Evolutionary conservation across 2,797 vertebrate genomes (phyloP).

Genomic region (Ptychadena robeensis): DNA sequence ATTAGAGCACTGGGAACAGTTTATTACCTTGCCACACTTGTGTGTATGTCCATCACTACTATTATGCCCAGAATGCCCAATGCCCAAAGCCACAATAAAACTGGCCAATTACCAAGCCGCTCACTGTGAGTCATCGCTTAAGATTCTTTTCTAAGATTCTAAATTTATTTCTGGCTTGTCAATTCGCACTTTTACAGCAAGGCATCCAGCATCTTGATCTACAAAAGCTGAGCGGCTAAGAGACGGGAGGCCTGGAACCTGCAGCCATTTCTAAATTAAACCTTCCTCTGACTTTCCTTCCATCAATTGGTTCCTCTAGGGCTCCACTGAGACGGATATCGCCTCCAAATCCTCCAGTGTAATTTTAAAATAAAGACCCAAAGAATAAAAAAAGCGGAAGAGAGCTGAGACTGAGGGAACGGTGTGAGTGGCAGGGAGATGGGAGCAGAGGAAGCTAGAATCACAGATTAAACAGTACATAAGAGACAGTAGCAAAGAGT

Average conservation of each 20-base stretch:
- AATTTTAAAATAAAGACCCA: slow-evolving; percentile 34
- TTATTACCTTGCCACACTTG: too few relatives aligned
- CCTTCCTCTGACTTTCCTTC: slow-evolving; percentile 25
- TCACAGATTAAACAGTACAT: slow-evolving; percentile 31
- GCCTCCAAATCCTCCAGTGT: slow-evolving; percentile 36
- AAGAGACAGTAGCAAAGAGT: slow-evolving; percentile 30
- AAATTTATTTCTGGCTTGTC: too few relatives aligned
- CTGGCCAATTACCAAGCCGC: too few relatives aligned
- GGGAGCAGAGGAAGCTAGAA: slow-evolving; percentile 1
- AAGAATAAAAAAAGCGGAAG: slow-evolving; percentile 2
- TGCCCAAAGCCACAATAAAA: too few relatives aligned
- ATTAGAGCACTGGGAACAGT: too few relatives aligned
- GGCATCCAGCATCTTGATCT: too few relatives aligned
- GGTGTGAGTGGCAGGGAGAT: slow-evolving; percentile 24
- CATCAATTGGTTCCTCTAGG: slow-evolving; percentile 26
- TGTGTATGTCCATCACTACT: too few relatives aligned
- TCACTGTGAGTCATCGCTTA: too few relatives aligned
- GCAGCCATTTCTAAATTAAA: slow-evolving; percentile 46
- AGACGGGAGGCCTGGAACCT: slow-evolving; percentile 9
- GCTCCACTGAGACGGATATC: slow-evolving; percentile 44
- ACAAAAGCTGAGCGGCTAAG: background rate
- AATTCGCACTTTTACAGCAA: too few relatives aligned
- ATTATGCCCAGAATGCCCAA: too few relatives aligned
- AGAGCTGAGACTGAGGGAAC: background rate
- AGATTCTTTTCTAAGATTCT: too few relatives aligned